Conservation (phyloP, 2,113 vertebrate species). For the Ovibos moschatus region DNA sequence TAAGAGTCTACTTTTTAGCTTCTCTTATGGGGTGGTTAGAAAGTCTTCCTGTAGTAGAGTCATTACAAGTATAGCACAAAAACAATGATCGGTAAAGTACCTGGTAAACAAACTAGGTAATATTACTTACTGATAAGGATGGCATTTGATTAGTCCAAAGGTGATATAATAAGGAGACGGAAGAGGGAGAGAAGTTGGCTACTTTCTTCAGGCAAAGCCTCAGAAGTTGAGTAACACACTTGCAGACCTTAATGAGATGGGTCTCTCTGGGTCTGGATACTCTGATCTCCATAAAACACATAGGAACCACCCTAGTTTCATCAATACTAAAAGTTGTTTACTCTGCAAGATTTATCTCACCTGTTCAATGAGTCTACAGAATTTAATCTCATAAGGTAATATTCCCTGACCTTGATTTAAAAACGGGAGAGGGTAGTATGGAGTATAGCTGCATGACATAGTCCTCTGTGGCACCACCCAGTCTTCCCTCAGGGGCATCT, state of each 20-base stretch:
- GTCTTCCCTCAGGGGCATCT: not conserved
- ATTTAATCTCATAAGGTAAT: not conserved
- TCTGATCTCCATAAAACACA: not conserved
- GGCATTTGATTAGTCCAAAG: conserved; percentile 12
- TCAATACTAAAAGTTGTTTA: not conserved
- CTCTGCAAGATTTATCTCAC: not conserved
- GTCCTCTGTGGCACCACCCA: not conserved
- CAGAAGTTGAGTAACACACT: not conserved
- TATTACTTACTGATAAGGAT: not conserved
- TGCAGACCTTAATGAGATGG: not conserved
- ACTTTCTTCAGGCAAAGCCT: not conserved
- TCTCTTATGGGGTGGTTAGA: not conserved
- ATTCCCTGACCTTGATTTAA: not conserved
- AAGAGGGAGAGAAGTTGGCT: not conserved
- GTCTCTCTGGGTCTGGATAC: not conserved
- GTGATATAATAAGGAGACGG: not conserved
- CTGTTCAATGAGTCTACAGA: not conserved
- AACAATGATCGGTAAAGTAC: not conserved
- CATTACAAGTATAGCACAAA: not conserved
- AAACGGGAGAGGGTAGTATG: not conserved
- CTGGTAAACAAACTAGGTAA: not conserved
- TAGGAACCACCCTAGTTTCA: not conserved
- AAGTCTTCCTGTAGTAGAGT: not conserved
- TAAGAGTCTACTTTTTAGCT: not conserved
- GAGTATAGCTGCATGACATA: not conserved